Base-by-base conservation (phyloP, 2,113 vertebrate species). In the Phoxinus phoxinus region DNA sequence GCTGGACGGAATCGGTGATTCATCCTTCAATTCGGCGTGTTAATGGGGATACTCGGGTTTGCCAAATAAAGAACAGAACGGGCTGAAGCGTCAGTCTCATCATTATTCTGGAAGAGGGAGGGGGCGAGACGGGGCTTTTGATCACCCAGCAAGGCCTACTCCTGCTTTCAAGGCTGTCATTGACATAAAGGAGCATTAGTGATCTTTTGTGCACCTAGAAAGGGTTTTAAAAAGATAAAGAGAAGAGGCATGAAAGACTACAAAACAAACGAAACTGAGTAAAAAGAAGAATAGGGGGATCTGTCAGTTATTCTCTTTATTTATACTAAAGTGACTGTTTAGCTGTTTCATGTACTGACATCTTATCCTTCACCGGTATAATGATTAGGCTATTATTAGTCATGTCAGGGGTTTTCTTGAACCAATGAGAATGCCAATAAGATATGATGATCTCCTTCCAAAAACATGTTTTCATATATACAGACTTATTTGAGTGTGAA, bases 161-260 rank as follows among this genome's bases (percentile, higher is more conserved):
- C 76, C 44, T 84, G 88, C 82, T 87, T 89, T 84, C 79, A 86
- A 72, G 67, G 80, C 83, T 85, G 63, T 83, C 35, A 63, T 65
- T 78, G 84, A 77, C 86, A 85, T 89, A 86, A 85, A 90, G 85
- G 77, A 59, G 73, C 72, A 84, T 80, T 81, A 84, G 86, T 71
- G 37, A 86, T 86, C 83, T 37, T 86, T 88, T 86, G 78, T 87
- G 53, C 76, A 59, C 78, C 37, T 69, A 8, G 23, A 83, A 83
- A 72, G 23, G 81, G 30, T 41, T 75, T 81, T 27, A 58, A 21
- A 51, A 30, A 25, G 58, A 67, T 19, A 44, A 46, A 72, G n/a
- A 17, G 75, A n/a, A 32, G 48, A 41, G 32, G 51, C 35, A 58
- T 63, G 73, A 85, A 86, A 79, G 67, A 69, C n/a, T 23, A 76